Base-by-base conservation (phyloP, 2,888 invertebrate species). In the Cryptophagus acutangulus region DNA sequence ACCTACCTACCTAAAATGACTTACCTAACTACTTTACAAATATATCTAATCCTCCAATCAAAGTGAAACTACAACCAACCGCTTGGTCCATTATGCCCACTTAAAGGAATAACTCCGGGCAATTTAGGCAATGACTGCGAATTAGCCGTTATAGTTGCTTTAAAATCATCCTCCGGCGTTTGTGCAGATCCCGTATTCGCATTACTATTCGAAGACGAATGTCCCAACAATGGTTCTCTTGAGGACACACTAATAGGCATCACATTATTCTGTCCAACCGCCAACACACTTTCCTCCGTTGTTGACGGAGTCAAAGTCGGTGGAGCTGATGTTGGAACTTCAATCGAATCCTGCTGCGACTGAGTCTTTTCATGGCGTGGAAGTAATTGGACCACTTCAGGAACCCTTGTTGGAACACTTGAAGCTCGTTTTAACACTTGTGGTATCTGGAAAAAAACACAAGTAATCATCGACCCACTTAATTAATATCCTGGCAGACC, bases 41-140 rank as follows among this genome's bases (percentile, higher is more conserved):
- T 12, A 8, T 12, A 26, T 16, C 29, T 8, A 29, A 29, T 10
- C 20, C 8, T 8, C 12, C 12, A 5, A 31, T 9, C 16, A 15
- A 31, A 29, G 10, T 9, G 6, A 8, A 29, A n/a, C 43, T 68
- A 69, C 52, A 69, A 78, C 84, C 84, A 84, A 52, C 83, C 84
- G 35, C 81, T 74, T 47, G 81, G 78, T 60, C 78, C 77, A 66
- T 79, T 81, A 70, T 83, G 83, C 1, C 83, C 84, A 67, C 81
- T 80, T 57, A 84, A 74, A 53, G 84, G 84, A 62, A 84, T 84
- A 48, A 85, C 81, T 49, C 83, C 84, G 10, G 83, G 79, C 57
- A 84, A 72, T 63, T 81, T 78, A 51, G 81, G 78, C 57, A 79
- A 69, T 13, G 56, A 55, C 17, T 81, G 78, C 9, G 52, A 48